Conservation (phyloP, 2,888 invertebrate species). For the Sinotaia quadrata region DNA sequence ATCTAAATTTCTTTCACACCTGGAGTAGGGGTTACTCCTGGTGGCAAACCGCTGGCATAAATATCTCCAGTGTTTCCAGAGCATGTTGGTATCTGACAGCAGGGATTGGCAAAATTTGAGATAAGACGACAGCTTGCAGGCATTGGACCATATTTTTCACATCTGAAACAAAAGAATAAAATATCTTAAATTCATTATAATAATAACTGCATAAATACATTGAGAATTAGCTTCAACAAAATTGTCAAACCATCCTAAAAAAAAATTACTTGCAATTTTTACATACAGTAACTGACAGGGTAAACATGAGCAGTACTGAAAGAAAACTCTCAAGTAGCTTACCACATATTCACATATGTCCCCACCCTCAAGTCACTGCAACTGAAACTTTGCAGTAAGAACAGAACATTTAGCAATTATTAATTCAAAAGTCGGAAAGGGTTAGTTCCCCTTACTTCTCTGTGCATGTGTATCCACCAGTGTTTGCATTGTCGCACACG, state of each 20-base stretch:
- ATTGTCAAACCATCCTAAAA: background rate
- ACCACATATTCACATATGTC: no score
- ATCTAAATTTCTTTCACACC: no score
- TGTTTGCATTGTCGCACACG: conserved; percentile 52
- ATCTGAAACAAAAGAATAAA: conserved; percentile 39
- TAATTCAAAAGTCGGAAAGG: no score
- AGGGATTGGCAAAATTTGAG: conserved; percentile 50
- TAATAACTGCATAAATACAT: background rate
- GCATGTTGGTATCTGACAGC: conserved; percentile 55
- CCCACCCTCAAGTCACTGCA: no score
- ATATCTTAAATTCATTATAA: background rate
- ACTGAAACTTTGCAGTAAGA: no score
- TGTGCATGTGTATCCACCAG: conserved; percentile 55
- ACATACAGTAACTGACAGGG: no score
- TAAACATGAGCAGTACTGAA: no score
- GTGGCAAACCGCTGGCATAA: no score
- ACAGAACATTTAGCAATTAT: no score
- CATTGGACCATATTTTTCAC: conserved; percentile 45
- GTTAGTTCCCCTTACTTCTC: conserved; percentile 49
- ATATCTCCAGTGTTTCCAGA: no score
- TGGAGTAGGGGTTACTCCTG: no score
- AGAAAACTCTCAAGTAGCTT: no score
- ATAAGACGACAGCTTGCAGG: conserved; percentile 42
- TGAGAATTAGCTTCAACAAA: background rate
- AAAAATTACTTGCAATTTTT: background rate